Evolutionary conservation across 2,888 invertebrate genomes (phyloP), one percentile per base, ranked within the genome.

Genomic region (Dasypolia templi): DNA sequence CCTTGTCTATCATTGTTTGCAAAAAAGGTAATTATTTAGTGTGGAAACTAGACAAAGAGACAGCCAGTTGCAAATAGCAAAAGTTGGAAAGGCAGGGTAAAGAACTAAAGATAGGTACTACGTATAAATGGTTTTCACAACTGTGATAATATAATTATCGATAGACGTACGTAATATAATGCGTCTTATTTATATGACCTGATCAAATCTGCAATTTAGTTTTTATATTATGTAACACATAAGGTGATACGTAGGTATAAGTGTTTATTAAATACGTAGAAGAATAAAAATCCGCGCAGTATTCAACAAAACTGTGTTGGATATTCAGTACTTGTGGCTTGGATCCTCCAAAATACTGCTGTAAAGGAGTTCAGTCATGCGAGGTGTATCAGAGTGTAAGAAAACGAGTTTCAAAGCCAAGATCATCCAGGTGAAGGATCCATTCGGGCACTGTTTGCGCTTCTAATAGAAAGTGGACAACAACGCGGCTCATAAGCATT

Each of bases 71-170:
- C 42, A 59, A 72, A 75, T 71, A 29, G 29, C n/a, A 65, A 65
- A 53, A 59, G 14, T 56, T 35, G 26, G 46, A 62, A 70, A 63
- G 26, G 46, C 66, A 73, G 22, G 6, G 19, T 49, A 81, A 64
- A 76, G 2, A 66, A 81, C 44, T 74, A 42, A 62, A 55, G 22
- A 62, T 51, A 73, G 32, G 17, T 63, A 67, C 53, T 74, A n/a
- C n/a, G n/a, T n/a, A 63, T 64, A 53, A 71, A 73, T 67, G 17
- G 64, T 78, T 75, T 74, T 86, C 85, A 79, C 79, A 76, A 84
- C 35, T 67, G 70, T 59, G 88, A 88, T 87, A 87, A 90, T 85
- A 83, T 66, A 84, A 87, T 89, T 88, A 89, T 85, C 83, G 71
- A 74, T 58, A 55, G 67, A 79, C 85, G 84, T 86, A 82, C 59